Evolutionary conservation across 2,797 vertebrate genomes (phyloP).

Genomic region (Nyctibius grandis): DNA sequence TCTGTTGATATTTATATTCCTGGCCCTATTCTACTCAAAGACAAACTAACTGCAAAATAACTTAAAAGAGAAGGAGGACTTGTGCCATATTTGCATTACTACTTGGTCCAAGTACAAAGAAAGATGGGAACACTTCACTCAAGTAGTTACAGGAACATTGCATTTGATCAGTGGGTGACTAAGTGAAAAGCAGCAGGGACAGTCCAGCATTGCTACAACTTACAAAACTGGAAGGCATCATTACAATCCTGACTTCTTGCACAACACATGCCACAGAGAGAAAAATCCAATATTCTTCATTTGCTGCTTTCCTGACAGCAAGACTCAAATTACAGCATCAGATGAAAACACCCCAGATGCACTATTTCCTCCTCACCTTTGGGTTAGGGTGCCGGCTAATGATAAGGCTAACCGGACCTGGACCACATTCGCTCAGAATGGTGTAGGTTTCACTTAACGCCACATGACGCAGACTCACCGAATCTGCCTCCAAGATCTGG

Average conservation of each 20-base stretch:
- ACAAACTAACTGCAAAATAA: not conserved
- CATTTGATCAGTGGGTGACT: not conserved
- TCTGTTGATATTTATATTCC: not conserved
- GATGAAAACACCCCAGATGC: not conserved
- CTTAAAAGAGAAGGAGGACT: not conserved
- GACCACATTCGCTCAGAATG: conserved; percentile 92
- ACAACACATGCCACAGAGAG: not conserved
- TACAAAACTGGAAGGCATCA: not conserved
- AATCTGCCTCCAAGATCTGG: conserved; percentile 94
- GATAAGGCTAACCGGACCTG: conserved; percentile 91
- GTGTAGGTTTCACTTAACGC: conserved; percentile 92
- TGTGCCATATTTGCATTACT: not conserved
- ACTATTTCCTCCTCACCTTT: conserved; percentile 76
- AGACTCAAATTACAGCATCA: not conserved
- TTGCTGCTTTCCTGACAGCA: not conserved
- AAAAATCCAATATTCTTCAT: not conserved
- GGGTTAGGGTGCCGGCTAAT: conserved; percentile 93
- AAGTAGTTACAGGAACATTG: conserved; percentile 15
- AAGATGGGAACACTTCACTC: not conserved
- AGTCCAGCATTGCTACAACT: not conserved
- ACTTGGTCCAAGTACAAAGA: not conserved
- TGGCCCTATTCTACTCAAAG: not conserved
- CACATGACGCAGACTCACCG: conserved; percentile 87
- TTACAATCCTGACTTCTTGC: not conserved
- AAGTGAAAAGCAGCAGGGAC: not conserved